Evolutionary conservation across 92 coral and sea anemone genomes (phyloP).

Genomic region (Anthopleura xanthogrammica): DNA sequence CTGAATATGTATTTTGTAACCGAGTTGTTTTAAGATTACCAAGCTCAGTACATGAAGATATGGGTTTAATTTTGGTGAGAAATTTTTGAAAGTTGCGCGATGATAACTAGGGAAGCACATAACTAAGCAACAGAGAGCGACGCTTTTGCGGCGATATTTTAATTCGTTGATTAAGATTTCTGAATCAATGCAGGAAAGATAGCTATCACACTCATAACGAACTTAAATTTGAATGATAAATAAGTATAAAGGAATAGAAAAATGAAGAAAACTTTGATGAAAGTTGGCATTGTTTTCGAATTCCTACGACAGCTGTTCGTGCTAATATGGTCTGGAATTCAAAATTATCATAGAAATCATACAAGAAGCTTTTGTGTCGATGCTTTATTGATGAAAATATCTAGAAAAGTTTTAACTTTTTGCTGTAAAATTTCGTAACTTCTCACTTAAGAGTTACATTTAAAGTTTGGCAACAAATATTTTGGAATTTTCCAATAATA

Average conservation of each 20-base stretch:
- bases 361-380: too few relatives aligned
- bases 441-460: not conserved
- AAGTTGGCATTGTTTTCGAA: not conserved
- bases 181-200: not conserved
- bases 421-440: not conserved
- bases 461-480: not conserved
- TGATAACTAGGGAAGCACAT: not conserved
- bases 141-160: not conserved
- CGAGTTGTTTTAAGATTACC: not conserved
- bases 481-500: not conserved
- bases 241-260: not conserved
- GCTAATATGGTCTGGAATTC: conserved; percentile 1
- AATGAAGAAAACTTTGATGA: not conserved
- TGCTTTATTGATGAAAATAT: not conserved
- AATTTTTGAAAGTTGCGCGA: not conserved
- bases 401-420: not conserved
- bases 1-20: not conserved
- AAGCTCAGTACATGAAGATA: not conserved
- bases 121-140: not conserved
- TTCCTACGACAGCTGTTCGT: not conserved
- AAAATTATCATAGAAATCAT: not conserved
- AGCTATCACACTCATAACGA: not conserved
- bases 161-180: not conserved
- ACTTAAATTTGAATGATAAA: not conserved
- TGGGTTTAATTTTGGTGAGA: not conserved